Base-by-base conservation (phyloP, 53 echinoderm and acorn worm species). In the Hippasteria phrygiana region DNA sequence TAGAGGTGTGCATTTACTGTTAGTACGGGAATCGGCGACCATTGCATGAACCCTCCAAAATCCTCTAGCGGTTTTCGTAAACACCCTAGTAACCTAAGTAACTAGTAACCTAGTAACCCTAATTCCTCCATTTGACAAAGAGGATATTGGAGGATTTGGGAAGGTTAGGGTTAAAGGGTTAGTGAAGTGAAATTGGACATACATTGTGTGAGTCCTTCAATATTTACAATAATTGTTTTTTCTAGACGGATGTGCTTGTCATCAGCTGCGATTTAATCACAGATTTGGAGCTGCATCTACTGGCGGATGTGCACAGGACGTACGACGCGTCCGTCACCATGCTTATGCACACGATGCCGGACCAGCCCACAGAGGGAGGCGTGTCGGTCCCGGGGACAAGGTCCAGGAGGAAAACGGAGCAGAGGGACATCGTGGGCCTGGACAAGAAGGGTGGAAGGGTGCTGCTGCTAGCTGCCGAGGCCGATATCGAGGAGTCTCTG, bases 251-350 rank as follows among this genome's bases (percentile, higher is more conserved):
- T 75, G 86, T 99, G 7, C 93, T 99, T 22, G 94, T 99, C 3
- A 67, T 99, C 33, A 99, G 99, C 84, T 93, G 96, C 92, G 99
- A 99, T 80, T 77, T 99, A 22, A 96, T 99, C 85, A 99, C 96
- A 20, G 95, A 99, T 42, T 66, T 99, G 50, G 93, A 94, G 43
- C 93, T 99, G 9, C 99, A 99, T 78, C 85, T 91, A 12, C 50
- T 99, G 17, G 99, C 94, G 4, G 99, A 99, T 90, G 93, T 99
- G 12, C 99, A 96, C 55, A 82, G 99, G 46, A 93, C 94, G 20
- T 93, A 99, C 41, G 93, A 99, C 74, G 93, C 96, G 3, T 93
- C 99, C 7, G 89, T 96, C 12, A 99, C 99, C 1, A 46, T 93
- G 16, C 78, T 99, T 26, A 87, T 99, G 71, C 89, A 81, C 33